These are phyloP conservation scores for Erpobdella octoculata DNA, from an alignment of 2,888 invertebrate species.

Conservation along the genomic window DNA sequence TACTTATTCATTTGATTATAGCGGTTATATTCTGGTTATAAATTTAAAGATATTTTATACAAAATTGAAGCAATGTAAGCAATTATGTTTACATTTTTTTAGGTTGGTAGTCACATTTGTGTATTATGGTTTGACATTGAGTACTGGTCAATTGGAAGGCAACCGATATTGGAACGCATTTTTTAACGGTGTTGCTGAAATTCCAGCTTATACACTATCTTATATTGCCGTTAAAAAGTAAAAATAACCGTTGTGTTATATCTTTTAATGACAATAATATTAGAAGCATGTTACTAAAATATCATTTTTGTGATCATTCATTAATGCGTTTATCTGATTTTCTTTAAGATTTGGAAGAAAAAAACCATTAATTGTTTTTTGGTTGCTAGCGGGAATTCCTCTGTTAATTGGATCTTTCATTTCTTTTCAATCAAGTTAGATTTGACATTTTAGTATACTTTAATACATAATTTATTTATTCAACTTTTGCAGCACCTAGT, in stretches of 20 bases:
- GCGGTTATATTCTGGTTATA: background rate
- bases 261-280: background rate
- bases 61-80: too few species aligned
- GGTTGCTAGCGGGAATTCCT: background rate
- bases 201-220: conserved; percentile 37
- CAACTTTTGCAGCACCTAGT: too few species aligned
- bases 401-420: background rate
- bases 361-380: background rate
- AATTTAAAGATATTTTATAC: too few species aligned
- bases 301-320: background rate
- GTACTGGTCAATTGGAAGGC: conserved; percentile 41
- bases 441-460: background rate
- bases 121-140: conserved; percentile 43
- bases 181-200: conserved; percentile 38
- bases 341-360: conserved; percentile 23
- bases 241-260: conserved; percentile 29
- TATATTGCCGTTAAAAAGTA: conserved; percentile 37
- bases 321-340: too few species aligned
- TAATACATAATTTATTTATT: background rate
- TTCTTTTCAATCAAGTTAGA: background rate
- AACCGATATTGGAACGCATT: conserved; percentile 41
- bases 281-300: background rate
- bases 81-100: background rate
- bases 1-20: background rate
- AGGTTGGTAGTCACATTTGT: conserved; percentile 42